Evolutionary conservation across 2,888 invertebrate genomes (phyloP), one percentile per base, ranked within the genome.

Genomic region (Poecilobothrus nobilitatus): DNA sequence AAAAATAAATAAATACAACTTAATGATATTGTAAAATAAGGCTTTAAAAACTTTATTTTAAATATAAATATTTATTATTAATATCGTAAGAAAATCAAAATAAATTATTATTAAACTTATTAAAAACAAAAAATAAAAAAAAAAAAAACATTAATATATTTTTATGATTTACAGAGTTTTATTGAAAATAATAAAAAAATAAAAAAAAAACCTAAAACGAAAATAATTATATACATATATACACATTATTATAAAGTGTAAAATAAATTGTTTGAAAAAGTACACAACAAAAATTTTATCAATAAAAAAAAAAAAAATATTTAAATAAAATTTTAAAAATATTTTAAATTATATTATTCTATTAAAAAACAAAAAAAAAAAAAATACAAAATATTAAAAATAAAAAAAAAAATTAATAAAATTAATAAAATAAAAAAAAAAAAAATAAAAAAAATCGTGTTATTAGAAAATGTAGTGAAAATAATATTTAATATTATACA

Each of bases 91-190:
- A 27, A 27, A n/a, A n/a, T n/a, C n/a, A n/a, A n/a, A n/a, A n/a
- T n/a, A n/a, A n/a, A 41, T 41, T 12, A 53, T 44, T 44, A 53
- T 18, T 53, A 53, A 53, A 53, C 18, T 53, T 53, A 44, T 10
- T 9, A n/a, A n/a, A n/a, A n/a, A n/a, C n/a, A 27, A 27, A 37
- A 7, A 8, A 37, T 37, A 10, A 37, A 37, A 12, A 37, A 37
- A 8, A 34, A 34, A 37, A 4, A 37, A 37, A 53, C 18, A 18
- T 53, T 4, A 18, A 53, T 41, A 41, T 41, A 41, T 41, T 41
- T 41, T 41, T 41, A 53, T 53, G 53, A 53, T 53, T 53, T 53
- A 53, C 18, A 53, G 53, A 53, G 53, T 53, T 53, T 53, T 53
- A 53, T 53, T 53, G 53, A 53, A 53, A 12, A 53, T 10, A 10